These are phyloP conservation scores for Nannospalax galili DNA, from an alignment of 2,113 vertebrate species.

Conservation along the genomic window DNA sequence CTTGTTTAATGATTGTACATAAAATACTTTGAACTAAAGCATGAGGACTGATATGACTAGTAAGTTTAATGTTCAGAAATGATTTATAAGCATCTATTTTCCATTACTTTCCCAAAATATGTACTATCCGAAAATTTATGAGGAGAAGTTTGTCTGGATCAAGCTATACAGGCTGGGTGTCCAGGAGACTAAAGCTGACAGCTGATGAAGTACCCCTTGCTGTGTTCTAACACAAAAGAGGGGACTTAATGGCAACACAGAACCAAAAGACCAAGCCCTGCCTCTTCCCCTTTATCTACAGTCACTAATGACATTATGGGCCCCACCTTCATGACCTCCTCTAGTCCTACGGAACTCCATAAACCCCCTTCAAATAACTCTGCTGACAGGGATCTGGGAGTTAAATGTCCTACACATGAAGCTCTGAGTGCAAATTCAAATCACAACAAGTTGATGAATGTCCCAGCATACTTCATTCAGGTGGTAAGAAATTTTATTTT, in stretches of 20 bases:
- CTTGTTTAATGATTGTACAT: neutral
- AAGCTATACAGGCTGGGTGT: neutral
- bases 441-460: neutral
- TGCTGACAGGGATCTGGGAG: neutral
- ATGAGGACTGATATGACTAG: neutral
- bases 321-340: neutral
- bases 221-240: neutral
- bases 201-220: neutral
- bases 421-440: neutral
- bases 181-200: neutral
- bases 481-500: neutral
- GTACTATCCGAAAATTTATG: neutral
- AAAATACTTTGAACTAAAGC: neutral
- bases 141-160: neutral
- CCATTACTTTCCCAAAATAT: neutral
- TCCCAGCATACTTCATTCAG: neutral
- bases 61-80: slow-evolving; percentile 16
- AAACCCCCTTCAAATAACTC: too few relatives aligned
- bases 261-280: neutral
- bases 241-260: neutral
- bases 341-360: neutral
- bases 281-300: neutral
- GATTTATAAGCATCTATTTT: neutral
- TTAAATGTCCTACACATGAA: neutral
- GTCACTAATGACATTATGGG: neutral